Evolutionary conservation across 1,140 invertebrate genomes (phyloP), one percentile per base, ranked within the genome.

Genomic region (Apolygus lucorum): DNA sequence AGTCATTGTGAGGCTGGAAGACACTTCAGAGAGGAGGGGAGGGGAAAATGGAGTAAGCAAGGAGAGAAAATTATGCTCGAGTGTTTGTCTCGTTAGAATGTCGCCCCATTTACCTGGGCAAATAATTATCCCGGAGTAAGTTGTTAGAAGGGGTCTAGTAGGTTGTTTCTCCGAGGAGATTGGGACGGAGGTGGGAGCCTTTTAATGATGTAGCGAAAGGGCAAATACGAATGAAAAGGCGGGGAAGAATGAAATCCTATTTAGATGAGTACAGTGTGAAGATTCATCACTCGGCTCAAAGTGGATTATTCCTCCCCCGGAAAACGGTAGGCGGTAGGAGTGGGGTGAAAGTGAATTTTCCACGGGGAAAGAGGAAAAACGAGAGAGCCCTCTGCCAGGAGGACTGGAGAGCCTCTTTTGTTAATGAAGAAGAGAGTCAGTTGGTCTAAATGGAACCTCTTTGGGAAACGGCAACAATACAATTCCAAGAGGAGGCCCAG

Each of bases 401-500:
- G 34, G 34, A 49, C 17, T 49, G 34, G 17, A 49, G 34, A 17
- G 34, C 17, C 34, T 49, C 34, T 49, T 49, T 49, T 49, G 34
- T 49, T 49, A 49, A 49, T 49, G 34, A 49, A 49, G 34, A 49
- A 49, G 34, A n/a, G n/a, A 49, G 34, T 49, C 34, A 49, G 34
- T 49, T 49, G 34, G 34, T 49, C 34, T 49, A 49, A 49, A 49
- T 49, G 34, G 34, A 49, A 17, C 34, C 34, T 49, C 34, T 49
- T 49, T 49, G 34, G 34, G 17, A 49, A 49, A 49, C 17, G 34
- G 34, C 34, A 11, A 49, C 34, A 49, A 17, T 17, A 49, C 17
- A 17, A 49, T 17, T 49, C 34, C 34, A 49, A 49, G 8, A 17
- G 34, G 34, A 49, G 34, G n/a, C n/a, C n/a, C n/a, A n/a, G n/a